Evolutionary conservation across 2,888 invertebrate species (phyloP), one percentile per base, ranked within the genome.

Genomic region (Micoletzkya japonica): DNA sequence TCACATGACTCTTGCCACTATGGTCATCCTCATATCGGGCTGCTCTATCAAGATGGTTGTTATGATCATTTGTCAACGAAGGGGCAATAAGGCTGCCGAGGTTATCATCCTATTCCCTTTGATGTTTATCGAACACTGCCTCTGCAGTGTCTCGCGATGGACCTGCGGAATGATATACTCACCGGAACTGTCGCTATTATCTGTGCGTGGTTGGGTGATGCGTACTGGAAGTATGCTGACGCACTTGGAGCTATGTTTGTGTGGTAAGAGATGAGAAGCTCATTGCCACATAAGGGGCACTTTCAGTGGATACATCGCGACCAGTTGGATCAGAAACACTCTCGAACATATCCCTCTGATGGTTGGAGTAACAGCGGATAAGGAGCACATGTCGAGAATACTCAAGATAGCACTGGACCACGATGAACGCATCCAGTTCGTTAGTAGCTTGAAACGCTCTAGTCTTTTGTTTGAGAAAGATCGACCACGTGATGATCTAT

Each of bases 401-500:
- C 72, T 83, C 34, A 77, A 76, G 37, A 74, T 84, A 37, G 77
- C 79, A 2, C 68, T 85, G 52, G 72, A 79, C 17, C 85, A 85
- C 70, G 81, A 85, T 28, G 20, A 69, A 59, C 70, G 72, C 63
- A 76, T 76, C 14, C 73, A 70, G 76, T 76, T 32, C n/a, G 63
- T 32, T 7, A 3, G 20, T n/a, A n/a, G n/a, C n/a, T n/a, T n/a
- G n/a, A n/a, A n/a, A n/a, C n/a, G n/a, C n/a, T n/a, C n/a, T n/a
- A n/a, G n/a, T n/a, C n/a, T n/a, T n/a, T n/a, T n/a, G n/a, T n/a
- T 74, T 26, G 67, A 76, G 77, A 63, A 73, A 72, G 60, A 75
- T 88, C 28, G 88, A 89, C 78, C 88, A 88, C 20, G 86, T 88
- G 30, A 82, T 87, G 70, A 88, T 87, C 3, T 89, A 87, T 77